phyloP scores from a whole-genome alignment of 1,140 invertebrate species.

The Pseudomyrmex flavicornis region DNA sequence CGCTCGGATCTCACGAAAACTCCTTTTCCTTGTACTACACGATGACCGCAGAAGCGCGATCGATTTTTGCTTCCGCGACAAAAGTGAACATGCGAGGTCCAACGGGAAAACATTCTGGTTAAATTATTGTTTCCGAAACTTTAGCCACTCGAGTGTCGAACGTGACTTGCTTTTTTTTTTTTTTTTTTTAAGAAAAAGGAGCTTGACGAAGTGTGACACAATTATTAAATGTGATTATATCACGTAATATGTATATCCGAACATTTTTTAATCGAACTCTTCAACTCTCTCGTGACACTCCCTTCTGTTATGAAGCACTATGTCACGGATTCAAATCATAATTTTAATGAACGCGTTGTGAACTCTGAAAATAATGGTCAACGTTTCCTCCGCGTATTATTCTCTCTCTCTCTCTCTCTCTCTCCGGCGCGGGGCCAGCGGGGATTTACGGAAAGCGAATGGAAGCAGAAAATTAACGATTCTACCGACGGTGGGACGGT shows the following conservation, averaged over 20 bases:
- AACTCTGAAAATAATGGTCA: slow-evolving; percentile 83
- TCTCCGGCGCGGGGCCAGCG: slow-evolving; percentile 73
- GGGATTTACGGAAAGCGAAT: slow-evolving; percentile 85
- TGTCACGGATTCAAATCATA: slow-evolving; percentile 71
- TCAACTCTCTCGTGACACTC: slow-evolving; percentile 28
- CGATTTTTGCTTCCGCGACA: slow-evolving; percentile 24
- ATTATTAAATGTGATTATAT: background rate
- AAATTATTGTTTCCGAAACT: background rate
- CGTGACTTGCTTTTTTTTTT: too few species aligned
- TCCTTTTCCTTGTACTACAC: slow-evolving; percentile 65
- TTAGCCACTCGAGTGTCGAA: background rate
- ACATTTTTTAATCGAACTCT: slow-evolving; percentile 39
- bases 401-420: slow-evolving; percentile 83
- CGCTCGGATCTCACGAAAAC: slow-evolving; percentile 72
- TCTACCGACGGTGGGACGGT: slow-evolving; percentile 66
- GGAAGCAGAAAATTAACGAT: slow-evolving; percentile 86
- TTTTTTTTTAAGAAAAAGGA: too few species aligned
- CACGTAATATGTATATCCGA: background rate
- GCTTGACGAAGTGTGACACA: background rate
- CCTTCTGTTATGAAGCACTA: slow-evolving; percentile 37
- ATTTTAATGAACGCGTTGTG: slow-evolving; percentile 78
- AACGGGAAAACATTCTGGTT: slow-evolving; percentile 11
- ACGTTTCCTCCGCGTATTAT: slow-evolving; percentile 85
- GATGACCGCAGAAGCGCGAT: slow-evolving; percentile 60
- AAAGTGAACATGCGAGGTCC: background rate